Base-by-base conservation (phyloP, 2,888 invertebrate species). In the Pseudococcus viburni region DNA sequence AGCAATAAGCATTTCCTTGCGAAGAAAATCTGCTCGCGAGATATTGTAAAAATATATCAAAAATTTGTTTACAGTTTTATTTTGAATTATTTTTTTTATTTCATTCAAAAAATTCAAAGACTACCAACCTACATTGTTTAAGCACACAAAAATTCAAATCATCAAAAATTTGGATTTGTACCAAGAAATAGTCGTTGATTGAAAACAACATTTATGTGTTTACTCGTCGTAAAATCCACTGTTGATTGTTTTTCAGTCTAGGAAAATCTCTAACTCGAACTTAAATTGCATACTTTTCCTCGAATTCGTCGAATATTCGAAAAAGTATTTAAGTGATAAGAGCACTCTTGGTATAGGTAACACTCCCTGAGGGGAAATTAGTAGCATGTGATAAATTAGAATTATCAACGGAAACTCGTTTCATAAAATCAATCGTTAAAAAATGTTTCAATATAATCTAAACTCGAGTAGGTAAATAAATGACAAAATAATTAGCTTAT, bases 151-250 rank as follows among this genome's bases (percentile, higher is more conserved):
- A 68, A 68, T 68, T 68, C 19, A 8, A 55, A 55, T n/a, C 55
- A 68, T 68, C 26, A 15, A 68, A 68, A 68, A 26, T 68, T 68
- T 68, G 68, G 68, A 68, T 26, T 26, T 2, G 22, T 26, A 68
- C 68, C 68, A 68, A 68, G 68, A 68, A 68, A 26, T 26, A 0
- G 68, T 68, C 68, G 15, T 68, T 68, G 22, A 68, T 68, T 68
- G 26, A 68, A 68, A 68, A 68, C 68, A 68, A 68, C 26, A 19
- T 68, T 68, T 68, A 68, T 68, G 26, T 68, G 68, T 68, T 68
- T 26, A 68, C 68, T 68, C 68, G 68, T 68, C 68, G 22, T 68
- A 26, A 68, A 33, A 55, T 55, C 5, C n/a, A 5, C n/a, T n/a
- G 8, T n/a, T 55, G 55, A n/a, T 55, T 55, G n/a, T 55, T 55